Evolutionary conservation across 1,140 invertebrate genomes (phyloP), one percentile per base, ranked within the genome.

Genomic region (Oryctes rhinoceros): DNA sequence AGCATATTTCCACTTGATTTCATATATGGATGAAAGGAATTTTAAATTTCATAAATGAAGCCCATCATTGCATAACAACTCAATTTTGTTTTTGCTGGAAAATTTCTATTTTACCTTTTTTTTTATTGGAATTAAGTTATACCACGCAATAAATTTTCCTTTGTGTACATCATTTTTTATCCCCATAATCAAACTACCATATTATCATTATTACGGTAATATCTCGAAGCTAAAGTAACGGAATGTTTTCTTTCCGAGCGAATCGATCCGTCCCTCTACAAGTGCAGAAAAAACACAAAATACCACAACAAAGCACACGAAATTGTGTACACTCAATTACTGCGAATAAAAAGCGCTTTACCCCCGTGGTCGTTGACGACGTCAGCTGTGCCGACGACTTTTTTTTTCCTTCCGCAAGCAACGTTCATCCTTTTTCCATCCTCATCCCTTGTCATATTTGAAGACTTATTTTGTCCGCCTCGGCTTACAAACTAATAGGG

Each of bases 261-360:
- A 4, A 3, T 59, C 18, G 3, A 59, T 15, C 11, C 4, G 13
- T 20, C 53, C 53, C 18, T 11, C 11, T 59, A 7, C 53, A 59
- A 59, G 11, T 30, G 65, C 5, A 7, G 6, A 37, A 71, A 20
- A 67, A 71, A 71, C 30, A 30, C 20, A 71, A 71, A 71, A 20
- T 24, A 71, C 4, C 6, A 20, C 13, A 71, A 71, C 4, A 20
- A 71, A 71, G 65, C n/a, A 71, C 20, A 24, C 24, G 15, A 35
- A 18, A 37, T 37, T 20, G 35, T 71, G 35, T 20, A 24, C 20
- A 71, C 65, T 71, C 65, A 71, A 71, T 71, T 71, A 71, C 65
- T 10, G n/a, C 65, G 35, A 37, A 30, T 71, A 71, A 37, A 71
- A 37, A 71, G 35, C 35, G 65, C 20, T 71, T 71, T 71, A 11